Evolutionary conservation across 2,113 vertebrate genomes (phyloP), one percentile per base, ranked within the genome.

Genomic region (Daphoenositta chrysoptera): DNA sequence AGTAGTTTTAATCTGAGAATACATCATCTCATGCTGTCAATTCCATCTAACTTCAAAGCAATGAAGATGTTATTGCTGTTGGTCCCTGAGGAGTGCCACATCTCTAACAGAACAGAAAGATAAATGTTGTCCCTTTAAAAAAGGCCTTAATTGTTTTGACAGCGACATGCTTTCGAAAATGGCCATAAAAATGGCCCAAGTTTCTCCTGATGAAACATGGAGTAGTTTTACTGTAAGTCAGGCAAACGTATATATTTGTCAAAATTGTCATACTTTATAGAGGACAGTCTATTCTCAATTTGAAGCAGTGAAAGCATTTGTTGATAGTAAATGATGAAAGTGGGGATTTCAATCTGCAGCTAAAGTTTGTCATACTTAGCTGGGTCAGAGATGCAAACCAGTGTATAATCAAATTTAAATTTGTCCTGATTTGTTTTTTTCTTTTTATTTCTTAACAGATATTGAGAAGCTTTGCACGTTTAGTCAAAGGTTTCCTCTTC

Each of bases 401-500:
- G 5, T 51, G 54, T 33, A 7, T 80, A 58, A 56, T 35, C 6
- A 7, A 58, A 40, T 83, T 83, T 75, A 61, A 79, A 47, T 78
- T 70, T 83, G 58, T 56, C 16, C 44, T 57, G 20, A 6, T n/a
- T 33, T 42, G n/a, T n/a, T 50, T 50, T 23, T 60, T 42, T 27
- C 10, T 86, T 57, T 94, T 83, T 40, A 12, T 96, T 72, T 68
- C 35, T 94, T 73, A 84, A 65, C 96, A 99, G 99, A 99, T 98
- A 96, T 99, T 45, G 99, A 99, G 95, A 99, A 99, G 96, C 98
- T 99, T 95, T 99, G 99, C 92, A 99, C 99, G 6, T 99, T 99
- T 93, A 99, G 99, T 97, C 99, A 99, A 94, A 98, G 99, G 86
- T 99, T 99, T 91, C 99, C 99, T 66, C 98, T 99, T 44, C 99